A percentile compares a stretch with the other conserved stretches of the same genome.
Conservation (phyloP, 2,113 vertebrate genomes). For the human (Homo sapiens) region GRCh38 chr12:52682001-52682500, state of each 20-base stretch:
- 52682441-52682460: conserved; percentile 55
- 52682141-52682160: neutral
- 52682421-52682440: conserved; percentile 71
- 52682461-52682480: conserved; percentile 43
- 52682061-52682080: neutral
- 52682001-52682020: neutral
- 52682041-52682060: neutral
- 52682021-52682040: neutral
- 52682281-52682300: neutral
- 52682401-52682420: conserved; percentile 35
- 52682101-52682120: neutral
- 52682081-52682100: neutral
- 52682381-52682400: neutral
- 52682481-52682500: conserved; percentile 56
- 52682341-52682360: neutral
- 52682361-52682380: neutral
- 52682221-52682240: neutral
- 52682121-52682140: neutral
- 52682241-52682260: neutral
- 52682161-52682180: neutral
- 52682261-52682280: neutral
- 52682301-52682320: neutral
- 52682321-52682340: neutral
- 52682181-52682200: neutral
- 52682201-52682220: neutral